Percentiles rank a stretch among this genome's conserved stretches.
These are phyloP conservation scores for Scaptomyza parva DNA, from an alignment of 2,888 invertebrate genomes.

Conservation along the genomic window DNA sequence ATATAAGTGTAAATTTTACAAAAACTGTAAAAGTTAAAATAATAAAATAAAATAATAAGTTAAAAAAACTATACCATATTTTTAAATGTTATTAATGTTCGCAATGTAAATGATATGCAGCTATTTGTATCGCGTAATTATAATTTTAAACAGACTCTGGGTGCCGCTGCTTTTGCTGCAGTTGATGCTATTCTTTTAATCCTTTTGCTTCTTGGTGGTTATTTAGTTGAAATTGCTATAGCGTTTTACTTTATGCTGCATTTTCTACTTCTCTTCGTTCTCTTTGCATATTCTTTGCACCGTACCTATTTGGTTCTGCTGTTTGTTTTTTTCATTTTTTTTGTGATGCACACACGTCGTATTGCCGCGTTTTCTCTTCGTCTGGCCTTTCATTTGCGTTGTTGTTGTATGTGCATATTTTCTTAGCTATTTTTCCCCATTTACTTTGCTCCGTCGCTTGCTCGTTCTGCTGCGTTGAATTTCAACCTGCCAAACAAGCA, in stretches of 20 bases:
- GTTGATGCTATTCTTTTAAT: constrained; percentile 11
- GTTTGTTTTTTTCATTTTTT: constrained; percentile 55
- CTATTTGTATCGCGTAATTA: constrained; percentile 39
- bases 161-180: constrained; percentile 9
- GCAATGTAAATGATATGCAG: constrained; percentile 43
- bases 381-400: constrained; percentile 54
- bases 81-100: background rate
- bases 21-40: no score
- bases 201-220: constrained; percentile 34
- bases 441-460: constrained; percentile 68
- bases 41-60: no score
- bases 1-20: no score
- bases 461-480: constrained; percentile 80
- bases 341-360: constrained; percentile 13
- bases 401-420: constrained; percentile 34
- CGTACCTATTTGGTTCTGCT: constrained; percentile 68
- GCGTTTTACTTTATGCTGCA: constrained; percentile 62
- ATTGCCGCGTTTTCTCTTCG: constrained; percentile 56
- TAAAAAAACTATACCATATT: no score
- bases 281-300: constrained; percentile 61
- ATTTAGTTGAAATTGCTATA: constrained; percentile 58
- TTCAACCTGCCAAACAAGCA: constrained; percentile 75
- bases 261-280: constrained; percentile 56
- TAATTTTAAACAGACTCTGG: constrained; percentile 11
- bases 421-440: constrained; percentile 65